Percentiles rank a stretch among this genome's conserved stretches.
Evolutionary conservation across 2,797 vertebrate genomes (phyloP).

Genomic region (Alectoris magna): DNA sequence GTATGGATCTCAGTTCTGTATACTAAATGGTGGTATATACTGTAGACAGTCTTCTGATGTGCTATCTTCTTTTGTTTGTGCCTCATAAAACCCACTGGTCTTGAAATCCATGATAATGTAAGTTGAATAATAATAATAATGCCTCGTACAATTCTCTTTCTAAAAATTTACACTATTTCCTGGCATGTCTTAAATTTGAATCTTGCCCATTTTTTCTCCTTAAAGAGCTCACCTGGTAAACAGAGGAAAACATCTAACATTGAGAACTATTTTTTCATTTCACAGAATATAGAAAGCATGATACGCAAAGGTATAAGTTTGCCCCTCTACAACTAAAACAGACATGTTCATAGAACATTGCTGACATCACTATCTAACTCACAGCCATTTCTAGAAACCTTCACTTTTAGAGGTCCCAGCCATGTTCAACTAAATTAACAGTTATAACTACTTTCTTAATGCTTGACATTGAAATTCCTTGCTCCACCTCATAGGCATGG

Average conservation of each 20-base stretch:
- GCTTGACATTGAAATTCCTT: not conserved
- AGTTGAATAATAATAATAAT: not conserved
- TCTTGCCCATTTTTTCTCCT: not conserved
- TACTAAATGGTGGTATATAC: not conserved
- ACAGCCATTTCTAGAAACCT: not conserved
- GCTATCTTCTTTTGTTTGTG: conserved; percentile 44
- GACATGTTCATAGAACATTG: not conserved
- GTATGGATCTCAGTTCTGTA: not conserved
- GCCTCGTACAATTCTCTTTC: not conserved
- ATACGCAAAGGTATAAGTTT: not conserved
- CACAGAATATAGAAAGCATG: accelerated
- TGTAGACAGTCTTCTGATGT: not conserved
- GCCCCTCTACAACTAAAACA: not conserved
- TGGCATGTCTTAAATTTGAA: not conserved
- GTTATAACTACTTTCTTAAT: not conserved
- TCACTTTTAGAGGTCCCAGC: not conserved
- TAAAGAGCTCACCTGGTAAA: not conserved
- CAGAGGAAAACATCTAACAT: not conserved
- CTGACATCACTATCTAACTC: not conserved
- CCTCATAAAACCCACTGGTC: conserved; percentile 31
- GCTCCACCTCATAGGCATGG: not conserved
- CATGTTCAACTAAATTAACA: not conserved
- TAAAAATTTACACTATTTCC: not conserved
- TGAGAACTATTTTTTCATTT: not conserved
- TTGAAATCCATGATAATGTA: not conserved